Conservation (phyloP, 2,888 invertebrate species). For the Chloromyia formosa region DNA sequence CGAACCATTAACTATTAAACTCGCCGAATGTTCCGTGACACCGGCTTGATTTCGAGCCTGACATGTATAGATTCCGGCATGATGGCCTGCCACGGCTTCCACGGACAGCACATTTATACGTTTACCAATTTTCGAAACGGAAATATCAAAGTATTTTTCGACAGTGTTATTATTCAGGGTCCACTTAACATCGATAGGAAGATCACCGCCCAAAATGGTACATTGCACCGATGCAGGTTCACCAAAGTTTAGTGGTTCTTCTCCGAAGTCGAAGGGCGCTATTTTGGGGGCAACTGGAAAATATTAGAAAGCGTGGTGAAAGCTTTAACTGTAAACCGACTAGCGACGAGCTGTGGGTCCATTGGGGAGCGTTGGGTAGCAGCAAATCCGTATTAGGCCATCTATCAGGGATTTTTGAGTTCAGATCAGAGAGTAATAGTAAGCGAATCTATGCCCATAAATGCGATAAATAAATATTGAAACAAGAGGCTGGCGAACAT, state of each 20-base stretch:
- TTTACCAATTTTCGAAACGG: constrained; percentile 70
- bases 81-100: constrained; percentile 67
- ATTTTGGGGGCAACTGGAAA: constrained; percentile 67
- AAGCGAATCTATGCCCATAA: no score
- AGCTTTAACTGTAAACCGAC: no score
- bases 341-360: no score
- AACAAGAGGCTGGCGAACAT: no score
- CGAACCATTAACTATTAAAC: constrained; percentile 69
- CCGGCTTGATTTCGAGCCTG: constrained; percentile 74
- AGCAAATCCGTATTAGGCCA: no score
- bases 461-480: no score
- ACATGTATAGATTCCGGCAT: constrained; percentile 77
- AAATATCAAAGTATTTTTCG: constrained; percentile 64
- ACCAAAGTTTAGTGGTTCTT: constrained; percentile 69
- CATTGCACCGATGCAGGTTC: constrained; percentile 70
- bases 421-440: no score
- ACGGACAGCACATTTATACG: constrained; percentile 72
- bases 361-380: no score
- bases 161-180: constrained; percentile 64
- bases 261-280: constrained; percentile 69
- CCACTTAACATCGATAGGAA: constrained; percentile 73
- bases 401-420: no score
- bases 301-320: no score
- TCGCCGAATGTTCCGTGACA: constrained; percentile 67
- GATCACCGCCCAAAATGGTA: constrained; percentile 71